A percentile compares a stretch with the other conserved stretches of the same genome.
Conservation (phyloP, 2,888 invertebrate genomes). For the Dendrolimus pini region DNA sequence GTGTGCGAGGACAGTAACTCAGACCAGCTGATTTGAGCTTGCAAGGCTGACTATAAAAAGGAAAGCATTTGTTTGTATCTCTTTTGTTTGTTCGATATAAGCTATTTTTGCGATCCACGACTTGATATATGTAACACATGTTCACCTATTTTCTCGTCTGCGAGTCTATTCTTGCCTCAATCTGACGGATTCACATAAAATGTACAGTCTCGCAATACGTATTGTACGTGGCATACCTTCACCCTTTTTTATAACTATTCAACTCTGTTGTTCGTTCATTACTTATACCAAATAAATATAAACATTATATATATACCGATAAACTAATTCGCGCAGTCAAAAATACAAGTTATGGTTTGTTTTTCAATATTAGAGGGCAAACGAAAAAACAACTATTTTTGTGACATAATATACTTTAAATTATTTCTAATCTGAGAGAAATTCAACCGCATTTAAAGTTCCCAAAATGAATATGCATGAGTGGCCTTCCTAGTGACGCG, state of each 20-base stretch:
- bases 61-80: conserved; percentile 34
- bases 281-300: no score
- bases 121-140: no score
- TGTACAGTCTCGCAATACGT: background rate
- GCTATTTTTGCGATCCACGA: no score
- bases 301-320: no score
- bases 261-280: background rate
- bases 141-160: no score
- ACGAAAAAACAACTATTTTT: no score
- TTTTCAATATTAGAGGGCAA: no score
- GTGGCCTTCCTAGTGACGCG: conserved; percentile 19
- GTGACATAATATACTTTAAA: no score
- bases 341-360: no score
- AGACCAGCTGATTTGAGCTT: conserved; percentile 4
- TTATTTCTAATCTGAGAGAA: no score
- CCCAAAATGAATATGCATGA: conserved; percentile 13
- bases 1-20: conserved; percentile 13
- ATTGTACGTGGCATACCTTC: conserved; percentile 1
- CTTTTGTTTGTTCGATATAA: conserved; percentile 23
- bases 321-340: no score
- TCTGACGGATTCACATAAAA: background rate
- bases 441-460: conserved; percentile 25
- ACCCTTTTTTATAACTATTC: background rate
- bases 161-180: background rate
- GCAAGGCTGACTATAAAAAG: conserved; percentile 19